These are phyloP conservation scores for Hirtodrosophila trivittata DNA, from an alignment of 2,888 invertebrate species.

Conservation along the genomic window DNA sequence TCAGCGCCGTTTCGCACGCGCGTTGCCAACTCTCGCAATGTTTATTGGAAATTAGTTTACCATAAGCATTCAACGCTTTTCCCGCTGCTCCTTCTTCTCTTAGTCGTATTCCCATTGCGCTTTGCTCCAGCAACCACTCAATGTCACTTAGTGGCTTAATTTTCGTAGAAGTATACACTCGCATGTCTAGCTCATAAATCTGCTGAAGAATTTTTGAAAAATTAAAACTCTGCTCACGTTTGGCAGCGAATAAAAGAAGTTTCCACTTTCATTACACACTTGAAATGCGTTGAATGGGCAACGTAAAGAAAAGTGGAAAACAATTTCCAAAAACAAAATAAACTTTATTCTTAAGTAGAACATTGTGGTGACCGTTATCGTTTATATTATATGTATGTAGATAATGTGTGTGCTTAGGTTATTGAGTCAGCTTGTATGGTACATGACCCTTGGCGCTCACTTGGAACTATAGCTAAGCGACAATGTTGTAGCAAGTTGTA, in stretches of 20 bases:
- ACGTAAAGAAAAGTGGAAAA: slow-evolving; percentile 43
- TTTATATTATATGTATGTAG: too few species aligned
- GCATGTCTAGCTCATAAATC: slow-evolving; percentile 57
- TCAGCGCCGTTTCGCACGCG: slow-evolving; percentile 50
- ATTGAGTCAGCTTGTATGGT: too few species aligned
- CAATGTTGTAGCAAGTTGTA: too few species aligned
- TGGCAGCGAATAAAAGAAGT: slow-evolving; percentile 43
- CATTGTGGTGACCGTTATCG: too few species aligned
- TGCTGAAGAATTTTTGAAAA: slow-evolving; percentile 46
- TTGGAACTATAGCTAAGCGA: too few species aligned
- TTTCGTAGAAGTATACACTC: slow-evolving; percentile 27
- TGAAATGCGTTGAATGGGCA: slow-evolving; percentile 43
- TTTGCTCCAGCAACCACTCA: slow-evolving; percentile 35
- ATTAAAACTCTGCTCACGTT: slow-evolving; percentile 63
- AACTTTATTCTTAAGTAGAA: too few species aligned
- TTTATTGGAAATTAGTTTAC: slow-evolving; percentile 68
- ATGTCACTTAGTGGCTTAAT: slow-evolving; percentile 59
- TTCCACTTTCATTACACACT: slow-evolving; percentile 58
- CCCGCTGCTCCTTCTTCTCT: slow-evolving; percentile 4
- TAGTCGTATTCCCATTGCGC: too few species aligned
- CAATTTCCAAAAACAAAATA: slow-evolving; percentile 27
- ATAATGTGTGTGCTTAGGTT: too few species aligned
- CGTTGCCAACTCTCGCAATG: slow-evolving; percentile 50
- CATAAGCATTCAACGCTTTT: slow-evolving; percentile 36
- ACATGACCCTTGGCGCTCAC: too few species aligned